Evolutionary conservation across 2,888 invertebrate species (phyloP).

Genomic region (Phymatocera aterrima): DNA sequence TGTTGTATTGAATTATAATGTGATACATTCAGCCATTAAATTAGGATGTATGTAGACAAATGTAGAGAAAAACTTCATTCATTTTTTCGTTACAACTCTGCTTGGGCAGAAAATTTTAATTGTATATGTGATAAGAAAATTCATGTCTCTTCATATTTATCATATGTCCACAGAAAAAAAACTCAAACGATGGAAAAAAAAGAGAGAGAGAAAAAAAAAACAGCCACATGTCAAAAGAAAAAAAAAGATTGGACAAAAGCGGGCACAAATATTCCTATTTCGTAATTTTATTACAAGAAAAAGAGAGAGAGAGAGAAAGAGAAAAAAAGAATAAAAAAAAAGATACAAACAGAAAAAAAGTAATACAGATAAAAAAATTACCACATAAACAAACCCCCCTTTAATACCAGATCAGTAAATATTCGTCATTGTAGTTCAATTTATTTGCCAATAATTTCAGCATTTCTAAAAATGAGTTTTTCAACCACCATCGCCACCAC

Average conservation of each 20-base stretch:
- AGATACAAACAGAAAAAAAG: slow-evolving; percentile 27
- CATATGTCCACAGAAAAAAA: slow-evolving; percentile 75
- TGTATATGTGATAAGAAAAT: slow-evolving; percentile 57
- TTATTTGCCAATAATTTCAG: slow-evolving; percentile 48
- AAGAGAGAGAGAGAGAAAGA: slow-evolving; percentile 52
- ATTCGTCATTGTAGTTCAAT: slow-evolving; percentile 70
- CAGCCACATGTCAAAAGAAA: slow-evolving; percentile 71
- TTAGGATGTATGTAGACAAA: slow-evolving; percentile 49
- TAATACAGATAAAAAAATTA: neutral
- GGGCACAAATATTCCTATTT: slow-evolving; percentile 73
- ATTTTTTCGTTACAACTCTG: neutral
- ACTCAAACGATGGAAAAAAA: slow-evolving; percentile 72
- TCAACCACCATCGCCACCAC: neutral
- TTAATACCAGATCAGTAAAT: slow-evolving; percentile 59
- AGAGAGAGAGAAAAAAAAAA: slow-evolving; percentile 70
- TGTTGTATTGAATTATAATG: slow-evolving; percentile 16
- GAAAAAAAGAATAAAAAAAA: slow-evolving; percentile 52
- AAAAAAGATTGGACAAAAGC: slow-evolving; percentile 72
- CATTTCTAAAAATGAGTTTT: slow-evolving; percentile 24
- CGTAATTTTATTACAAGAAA: slow-evolving; percentile 64
- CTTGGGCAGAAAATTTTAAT: neutral
- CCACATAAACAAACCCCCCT: slow-evolving; percentile 9
- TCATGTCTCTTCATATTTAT: slow-evolving; percentile 69
- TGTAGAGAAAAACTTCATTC: slow-evolving; percentile 41
- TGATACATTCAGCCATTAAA: slow-evolving; percentile 21